A percentile compares a stretch with the other conserved stretches of the same genome.
Evolutionary conservation across 1,140 invertebrate genomes (phyloP).

Genomic region (Epicauta chinensis): DNA sequence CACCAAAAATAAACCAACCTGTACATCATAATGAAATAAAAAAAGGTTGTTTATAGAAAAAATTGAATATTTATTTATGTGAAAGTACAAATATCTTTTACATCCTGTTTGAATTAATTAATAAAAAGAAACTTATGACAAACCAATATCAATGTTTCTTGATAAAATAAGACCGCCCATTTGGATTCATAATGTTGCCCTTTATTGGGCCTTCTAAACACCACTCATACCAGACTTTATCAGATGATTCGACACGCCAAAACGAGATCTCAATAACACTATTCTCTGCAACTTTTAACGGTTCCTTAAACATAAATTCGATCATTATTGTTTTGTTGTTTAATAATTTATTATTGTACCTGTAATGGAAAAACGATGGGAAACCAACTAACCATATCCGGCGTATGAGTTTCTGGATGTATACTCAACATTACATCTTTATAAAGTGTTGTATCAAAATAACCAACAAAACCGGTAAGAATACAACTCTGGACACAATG

Average conservation of each 20-base stretch:
- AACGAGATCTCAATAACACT: constrained; percentile 75
- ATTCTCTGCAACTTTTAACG: constrained; percentile 63
- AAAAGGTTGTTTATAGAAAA: too few species aligned
- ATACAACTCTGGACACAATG: constrained; percentile 64
- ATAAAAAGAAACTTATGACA: too few species aligned
- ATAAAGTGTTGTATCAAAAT: constrained; percentile 86
- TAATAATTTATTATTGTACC: constrained; percentile 46
- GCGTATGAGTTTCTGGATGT: constrained; percentile 78
- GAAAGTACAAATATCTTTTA: too few species aligned
- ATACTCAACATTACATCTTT: constrained; percentile 84
- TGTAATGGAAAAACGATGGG: constrained; percentile 89
- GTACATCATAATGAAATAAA: too few species aligned
- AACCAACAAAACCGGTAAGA: constrained; percentile 91
- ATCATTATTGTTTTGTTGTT: too few species aligned
- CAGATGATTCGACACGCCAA: constrained; percentile 70
- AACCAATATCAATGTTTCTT: constrained; percentile 28
- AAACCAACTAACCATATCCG: constrained; percentile 96
- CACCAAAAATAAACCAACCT: too few species aligned
- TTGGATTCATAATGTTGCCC: constrained; percentile 70
- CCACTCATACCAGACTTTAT: constrained; percentile 98
- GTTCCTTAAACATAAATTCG: constrained; percentile 52
- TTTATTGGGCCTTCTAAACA: constrained; percentile 61
- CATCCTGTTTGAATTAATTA: too few species aligned
- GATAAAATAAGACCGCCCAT: constrained; percentile 63
- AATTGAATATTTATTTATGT: too few species aligned